Evolutionary conservation across 2,113 vertebrate genomes (phyloP), one percentile per base, ranked within the genome.

Genomic region (Cavia porcellus): DNA sequence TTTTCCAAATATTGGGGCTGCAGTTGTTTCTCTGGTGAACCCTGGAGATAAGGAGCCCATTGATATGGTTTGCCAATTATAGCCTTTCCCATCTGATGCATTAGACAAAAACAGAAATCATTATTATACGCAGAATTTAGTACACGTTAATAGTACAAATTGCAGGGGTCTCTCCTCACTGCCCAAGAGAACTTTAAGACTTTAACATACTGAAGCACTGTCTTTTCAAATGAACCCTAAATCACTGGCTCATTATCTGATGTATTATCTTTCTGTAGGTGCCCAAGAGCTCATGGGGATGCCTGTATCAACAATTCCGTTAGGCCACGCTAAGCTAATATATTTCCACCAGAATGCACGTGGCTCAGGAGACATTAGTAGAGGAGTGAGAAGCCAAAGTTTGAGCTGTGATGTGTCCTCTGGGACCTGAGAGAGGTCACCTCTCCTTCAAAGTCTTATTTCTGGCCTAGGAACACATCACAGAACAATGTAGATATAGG

Each of bases 251-350:
- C 55, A 10, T 35, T 66, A 17, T 52, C 84, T 32, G 12, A 14
- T 10, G 2, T 1, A 0, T 8, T 22, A 30, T 25, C 45, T 86
- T 75, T n/a, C 20, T 17, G 9, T 2, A 0, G 50, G n/a, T 1
- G 0, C 32, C 17, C 24, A 32, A 22, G 20, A 61, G 32, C 32
- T 47, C 14, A 0, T 0, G 19, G 55, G 24, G 5, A 20, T 1
- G 1, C 19, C n/a, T 30, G 0, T 30, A 17, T 2, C 0, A 6
- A 35, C 13, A 52, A 24, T 35, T 70, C n/a, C 75, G 50, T n/a
- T 7, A 17, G 17, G 5, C 3, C 32, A 19, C 20, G 24, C 32
- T 8, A 25, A 45, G n/a, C 11, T 55, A 19, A 1, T 14, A 0
- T 20, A 8, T 52, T 59, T n/a, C 59, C 10, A 11, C 1, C 0